Base-by-base conservation (phyloP, 2,797 vertebrate genomes). In the Amniataba percoides region DNA sequence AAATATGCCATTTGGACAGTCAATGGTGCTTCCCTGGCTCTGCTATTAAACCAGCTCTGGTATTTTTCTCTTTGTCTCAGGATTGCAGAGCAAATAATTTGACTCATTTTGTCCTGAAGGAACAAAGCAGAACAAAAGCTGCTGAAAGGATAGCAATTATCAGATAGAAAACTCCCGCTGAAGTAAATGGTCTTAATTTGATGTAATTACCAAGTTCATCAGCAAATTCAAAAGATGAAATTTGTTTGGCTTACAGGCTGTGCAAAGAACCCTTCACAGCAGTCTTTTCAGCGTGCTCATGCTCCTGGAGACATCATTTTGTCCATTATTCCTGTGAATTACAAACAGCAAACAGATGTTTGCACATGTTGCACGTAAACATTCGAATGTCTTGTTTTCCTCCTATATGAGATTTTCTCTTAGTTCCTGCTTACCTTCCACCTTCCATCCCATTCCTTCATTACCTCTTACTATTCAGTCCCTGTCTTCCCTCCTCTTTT, bases 181-280 rank as follows among this genome's bases (percentile, higher is more conserved):
- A 70, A 88, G 82, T 88, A 91, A 91, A 87, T 86, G 49, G 61
- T 85, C 87, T 91, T 92, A 87, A 93, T 93, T 94, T 89, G 84
- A 90, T 88, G 86, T 91, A 87, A 92, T 94, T 93, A 87, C 82
- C 39, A 85, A 91, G 88, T 88, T 93, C 85, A 92, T 89, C 83
- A 86, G 78, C 80, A 88, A 78, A 83, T 83, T 83, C 49, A 57
- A 86, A 72, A 62, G 83, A 85, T 79, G 83, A 85, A 83, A 82
- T 83, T 83, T 87, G 80, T 88, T 87, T 86, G 77, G 78, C 71
- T 84, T 43, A 81, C 77, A 82, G 84, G 83, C 85, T 84, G 69
- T 75, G 90, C 69, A 79, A 72, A 88, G 72, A 83, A 67, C 62
- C 27, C 42, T 42, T 68, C 21, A 56, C 18, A 1, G 27, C 39